A percentile compares a stretch with the other conserved stretches of the same genome.
Conservation (phyloP, 2,888 invertebrate species). For the Proisotoma minuta region DNA sequence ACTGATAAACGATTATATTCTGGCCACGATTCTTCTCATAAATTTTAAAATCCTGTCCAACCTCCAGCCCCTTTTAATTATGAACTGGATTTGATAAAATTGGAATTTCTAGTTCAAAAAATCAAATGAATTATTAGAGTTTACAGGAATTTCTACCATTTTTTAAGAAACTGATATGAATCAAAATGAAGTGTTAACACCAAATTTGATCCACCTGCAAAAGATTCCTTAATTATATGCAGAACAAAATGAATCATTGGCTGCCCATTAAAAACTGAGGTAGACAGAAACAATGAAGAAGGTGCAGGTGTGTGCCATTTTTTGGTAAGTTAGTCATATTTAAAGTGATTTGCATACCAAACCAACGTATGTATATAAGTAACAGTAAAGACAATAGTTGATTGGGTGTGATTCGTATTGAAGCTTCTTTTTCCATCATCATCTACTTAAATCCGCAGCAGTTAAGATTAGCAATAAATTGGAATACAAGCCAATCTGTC, state of each 20-base stretch:
- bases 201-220: background rate
- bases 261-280: background rate
- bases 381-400: too few species aligned
- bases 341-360: background rate
- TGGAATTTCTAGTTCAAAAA: background rate
- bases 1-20: background rate
- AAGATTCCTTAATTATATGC: background rate
- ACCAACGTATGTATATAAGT: too few species aligned
- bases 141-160: background rate
- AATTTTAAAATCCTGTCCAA: background rate
- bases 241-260: background rate
- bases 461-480: too few species aligned
- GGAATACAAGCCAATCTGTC: too few species aligned
- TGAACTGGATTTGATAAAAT: background rate
- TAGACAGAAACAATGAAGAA: background rate
- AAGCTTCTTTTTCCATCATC: too few species aligned
- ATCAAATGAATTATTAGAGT: background rate
- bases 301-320: background rate
- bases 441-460: too few species aligned
- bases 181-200: background rate
- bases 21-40: background rate
- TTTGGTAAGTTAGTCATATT: background rate
- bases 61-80: background rate
- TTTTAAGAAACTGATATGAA: background rate
- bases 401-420: too few species aligned